Percentiles rank a stretch among this genome's conserved stretches.
Evolutionary conservation across 1,140 invertebrate species (phyloP).

Genomic region (Charaxes varanes): DNA sequence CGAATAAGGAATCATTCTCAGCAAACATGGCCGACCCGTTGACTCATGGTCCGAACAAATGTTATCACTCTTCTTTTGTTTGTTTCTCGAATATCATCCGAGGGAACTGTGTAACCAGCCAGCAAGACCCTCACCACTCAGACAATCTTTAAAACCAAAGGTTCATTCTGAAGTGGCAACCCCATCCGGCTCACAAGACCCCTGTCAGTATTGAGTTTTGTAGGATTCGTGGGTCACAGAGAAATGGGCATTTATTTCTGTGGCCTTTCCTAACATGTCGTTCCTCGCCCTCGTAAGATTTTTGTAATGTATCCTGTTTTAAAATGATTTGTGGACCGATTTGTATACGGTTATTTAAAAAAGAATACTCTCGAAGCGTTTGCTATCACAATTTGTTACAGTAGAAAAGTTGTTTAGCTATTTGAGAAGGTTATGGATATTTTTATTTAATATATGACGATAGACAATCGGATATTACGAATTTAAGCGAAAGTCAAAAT

Average conservation of each 20-base stretch:
- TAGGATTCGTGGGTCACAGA: constrained; percentile 1
- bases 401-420: too few species aligned
- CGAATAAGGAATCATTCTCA: constrained; percentile 43
- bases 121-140: constrained; percentile 16
- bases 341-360: too few species aligned
- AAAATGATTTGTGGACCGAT: constrained; percentile 16
- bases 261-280: constrained; percentile 28
- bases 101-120: constrained; percentile 28
- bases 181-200: constrained; percentile 10
- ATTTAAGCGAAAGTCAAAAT: too few species aligned
- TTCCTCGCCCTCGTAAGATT: constrained; percentile 34
- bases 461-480: too few species aligned
- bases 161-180: constrained; percentile 25
- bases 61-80: constrained; percentile 70
- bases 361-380: too few species aligned
- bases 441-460: too few species aligned
- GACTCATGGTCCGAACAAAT: constrained; percentile 68
- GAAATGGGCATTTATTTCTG: constrained; percentile 27
- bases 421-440: too few species aligned
- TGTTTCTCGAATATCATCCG: constrained; percentile 67
- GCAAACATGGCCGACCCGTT: constrained; percentile 40
- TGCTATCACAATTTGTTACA: neutral
- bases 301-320: constrained; percentile 24
- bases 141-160: constrained; percentile 1
- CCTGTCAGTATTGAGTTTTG: neutral